Base-by-base conservation (phyloP, 2,888 invertebrate genomes). In the Tinea pellionella region DNA sequence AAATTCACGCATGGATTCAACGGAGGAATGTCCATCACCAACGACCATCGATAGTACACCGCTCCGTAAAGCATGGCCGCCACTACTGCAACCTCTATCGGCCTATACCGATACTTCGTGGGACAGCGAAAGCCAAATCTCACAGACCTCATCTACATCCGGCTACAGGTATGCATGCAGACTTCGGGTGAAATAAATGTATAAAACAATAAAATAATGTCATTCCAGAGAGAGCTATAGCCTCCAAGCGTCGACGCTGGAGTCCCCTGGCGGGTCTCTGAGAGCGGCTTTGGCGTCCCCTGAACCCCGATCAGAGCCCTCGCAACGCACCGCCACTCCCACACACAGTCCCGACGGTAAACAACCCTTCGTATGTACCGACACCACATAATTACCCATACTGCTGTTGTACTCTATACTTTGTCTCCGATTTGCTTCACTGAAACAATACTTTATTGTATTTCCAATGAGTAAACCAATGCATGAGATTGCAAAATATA, bases 61-160 rank as follows among this genome's bases (percentile, higher is more conserved):
- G 1, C 67, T 75, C 7, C 73, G 80, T 0, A 77, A 88, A 80
- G 67, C 88, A 77, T 65, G 90, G 90, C 77, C 77, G 1, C 71
- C 76, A 60, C 71, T 80, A 13, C 73, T 72, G 59, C 76, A 78
- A 2, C 65, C 67, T 16, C 63, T 72, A 61, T 67, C 67, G 65
- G 64, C 67, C 62, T 64, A 68, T 65, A 89, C 91, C 0, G 94
- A 94, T 77, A 90, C 93, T 2, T 94, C 93, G 0, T 94, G 93
- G 90, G 94, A 94, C 75, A 94, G 94, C 72, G 92, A 93, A 73
- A 90, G 88, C 65, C 80, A 82, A 55, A 89, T 94, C 62, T 94
- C 94, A 2, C 93, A 94, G 75, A 94, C 94, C 0, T 95, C 95
- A 0, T 95, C 95, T 66, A 96, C 95, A 15, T 96, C 95, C 0